phyloP scores from a whole-genome alignment of 1,140 invertebrate species.

The Brachionus plicatilis region DNA sequence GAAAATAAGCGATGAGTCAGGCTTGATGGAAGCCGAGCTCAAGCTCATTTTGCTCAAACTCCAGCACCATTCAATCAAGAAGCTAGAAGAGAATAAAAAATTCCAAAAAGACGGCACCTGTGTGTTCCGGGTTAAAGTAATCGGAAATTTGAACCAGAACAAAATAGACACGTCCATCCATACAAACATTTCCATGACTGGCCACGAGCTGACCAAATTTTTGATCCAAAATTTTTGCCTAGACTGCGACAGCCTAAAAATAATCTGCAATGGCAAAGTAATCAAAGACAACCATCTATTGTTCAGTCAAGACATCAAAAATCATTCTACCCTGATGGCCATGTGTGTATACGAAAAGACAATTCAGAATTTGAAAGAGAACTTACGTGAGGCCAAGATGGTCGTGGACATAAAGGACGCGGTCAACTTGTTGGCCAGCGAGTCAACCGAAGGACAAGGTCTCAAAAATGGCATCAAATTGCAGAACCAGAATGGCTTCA shows the following conservation, averaged over 20 bases:
- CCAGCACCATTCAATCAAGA: neutral
- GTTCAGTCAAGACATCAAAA: neutral
- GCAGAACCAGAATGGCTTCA: slow-evolving; percentile 26
- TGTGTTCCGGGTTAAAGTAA: slow-evolving; percentile 2
- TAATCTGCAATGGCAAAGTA: slow-evolving; percentile 28
- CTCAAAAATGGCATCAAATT: neutral
- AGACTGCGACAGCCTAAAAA: neutral
- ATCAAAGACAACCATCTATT: neutral
- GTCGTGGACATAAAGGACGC: slow-evolving; percentile 16
- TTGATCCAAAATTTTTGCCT: neutral
- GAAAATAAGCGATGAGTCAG: slow-evolving; percentile 21
- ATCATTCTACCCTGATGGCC: slow-evolving; percentile 19
- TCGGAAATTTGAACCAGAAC: slow-evolving; percentile 1
- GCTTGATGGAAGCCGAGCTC: neutral
- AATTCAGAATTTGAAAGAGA: neutral
- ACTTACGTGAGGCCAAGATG: neutral
- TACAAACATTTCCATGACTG: neutral
- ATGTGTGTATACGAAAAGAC: slow-evolving; percentile 16
- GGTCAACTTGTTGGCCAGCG: neutral
- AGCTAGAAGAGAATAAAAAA: slow-evolving; percentile 26
- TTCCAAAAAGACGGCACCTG: neutral
- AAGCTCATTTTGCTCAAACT: neutral
- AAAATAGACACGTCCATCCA: neutral
- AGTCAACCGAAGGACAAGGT: neutral
- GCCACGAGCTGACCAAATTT: neutral